These are phyloP conservation scores for Marmota monax DNA, from an alignment of 2,113 vertebrate genomes.

Conservation along the genomic window DNA sequence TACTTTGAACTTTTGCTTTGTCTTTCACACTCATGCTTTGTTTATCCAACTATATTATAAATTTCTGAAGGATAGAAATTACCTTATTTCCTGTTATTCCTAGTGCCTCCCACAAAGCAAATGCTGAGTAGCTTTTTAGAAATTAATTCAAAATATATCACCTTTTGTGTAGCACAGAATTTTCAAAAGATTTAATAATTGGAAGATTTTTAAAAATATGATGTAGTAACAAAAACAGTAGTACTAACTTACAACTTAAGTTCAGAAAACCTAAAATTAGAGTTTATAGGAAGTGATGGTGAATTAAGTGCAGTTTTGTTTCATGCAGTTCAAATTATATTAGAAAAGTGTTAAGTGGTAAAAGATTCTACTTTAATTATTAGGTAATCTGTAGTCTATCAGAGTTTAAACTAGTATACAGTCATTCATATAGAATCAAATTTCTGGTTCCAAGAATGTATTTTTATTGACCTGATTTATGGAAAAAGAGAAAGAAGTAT, in stretches of 20 bases:
- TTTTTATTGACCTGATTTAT: background rate
- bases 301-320: background rate
- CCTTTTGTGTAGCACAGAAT: background rate
- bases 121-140: background rate
- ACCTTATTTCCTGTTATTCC: constrained; percentile 12
- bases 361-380: background rate
- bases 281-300: background rate
- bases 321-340: background rate
- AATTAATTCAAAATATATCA: constrained; percentile 32
- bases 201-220: background rate
- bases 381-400: background rate
- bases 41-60: constrained; percentile 49
- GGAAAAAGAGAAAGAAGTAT: background rate
- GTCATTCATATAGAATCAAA: background rate
- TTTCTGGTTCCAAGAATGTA: background rate
- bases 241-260: constrained; percentile 26
- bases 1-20: background rate
- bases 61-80: background rate
- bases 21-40: background rate
- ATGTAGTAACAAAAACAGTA: constrained; percentile 6
- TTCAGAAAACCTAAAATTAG: constrained; percentile 8
- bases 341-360: background rate
- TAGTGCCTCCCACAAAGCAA: background rate
- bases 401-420: background rate
- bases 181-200: constrained; percentile 16